These are phyloP conservation scores for Actinemys pallida DNA, from an alignment of 2,113 vertebrate genomes.

Conservation along the genomic window DNA sequence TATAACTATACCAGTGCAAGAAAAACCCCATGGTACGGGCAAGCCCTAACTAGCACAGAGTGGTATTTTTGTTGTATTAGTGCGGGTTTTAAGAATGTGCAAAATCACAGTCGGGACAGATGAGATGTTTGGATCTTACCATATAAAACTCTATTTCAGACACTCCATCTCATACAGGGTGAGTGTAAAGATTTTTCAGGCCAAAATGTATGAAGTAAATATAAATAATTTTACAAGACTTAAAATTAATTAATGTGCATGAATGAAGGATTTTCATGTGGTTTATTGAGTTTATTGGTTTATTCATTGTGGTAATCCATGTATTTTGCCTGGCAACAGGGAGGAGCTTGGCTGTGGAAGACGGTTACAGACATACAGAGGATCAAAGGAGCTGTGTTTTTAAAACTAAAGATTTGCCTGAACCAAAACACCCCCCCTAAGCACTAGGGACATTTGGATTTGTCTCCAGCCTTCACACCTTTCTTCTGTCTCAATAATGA, in stretches of 20 bases:
- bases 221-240: not conserved
- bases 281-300: not conserved
- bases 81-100: not conserved
- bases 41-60: not conserved
- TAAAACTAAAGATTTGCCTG: not conserved
- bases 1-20: not conserved
- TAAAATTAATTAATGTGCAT: not conserved
- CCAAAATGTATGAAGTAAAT: not conserved
- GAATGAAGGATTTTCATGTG: not conserved
- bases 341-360: not conserved
- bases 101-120: not conserved
- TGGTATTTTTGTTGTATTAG: not conserved
- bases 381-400: not conserved
- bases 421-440: not conserved
- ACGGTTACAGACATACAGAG: not conserved
- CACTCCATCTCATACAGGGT: not conserved
- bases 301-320: not conserved
- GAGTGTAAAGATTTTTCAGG: not conserved
- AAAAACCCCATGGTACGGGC: not conserved
- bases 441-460: not conserved
- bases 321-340: not conserved
- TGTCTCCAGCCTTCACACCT: not conserved
- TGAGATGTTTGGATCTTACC: not conserved
- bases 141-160: not conserved
- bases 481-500: not conserved